Percentiles rank a stretch among this genome's conserved stretches.
These are phyloP conservation scores for Chaetodon trifascialis DNA, from an alignment of 2,113 vertebrate species.

Conservation along the genomic window DNA sequence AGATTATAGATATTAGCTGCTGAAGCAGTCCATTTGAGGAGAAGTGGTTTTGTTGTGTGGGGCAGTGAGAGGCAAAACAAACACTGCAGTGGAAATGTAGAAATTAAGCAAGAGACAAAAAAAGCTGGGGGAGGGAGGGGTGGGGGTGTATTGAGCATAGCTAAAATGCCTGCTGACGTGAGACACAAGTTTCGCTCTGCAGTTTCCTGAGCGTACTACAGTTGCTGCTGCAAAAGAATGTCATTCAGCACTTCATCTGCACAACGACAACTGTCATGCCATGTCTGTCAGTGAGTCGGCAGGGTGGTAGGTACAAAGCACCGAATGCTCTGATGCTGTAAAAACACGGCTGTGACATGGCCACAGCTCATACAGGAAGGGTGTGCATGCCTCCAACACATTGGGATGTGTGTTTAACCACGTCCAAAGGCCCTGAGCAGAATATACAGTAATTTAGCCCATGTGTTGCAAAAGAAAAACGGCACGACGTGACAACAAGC, in stretches of 20 bases:
- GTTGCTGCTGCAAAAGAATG: slow-evolving; percentile 55
- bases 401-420: neutral
- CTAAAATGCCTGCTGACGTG: slow-evolving; percentile 61
- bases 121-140: neutral
- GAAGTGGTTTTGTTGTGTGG: slow-evolving; percentile 8
- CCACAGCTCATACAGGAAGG: neutral
- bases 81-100: slow-evolving; percentile 24
- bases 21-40: neutral
- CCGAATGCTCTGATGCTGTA: slow-evolving; percentile 7
- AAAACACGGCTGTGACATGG: neutral
- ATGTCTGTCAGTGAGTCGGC: slow-evolving; percentile 29
- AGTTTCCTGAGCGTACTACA: slow-evolving; percentile 51
- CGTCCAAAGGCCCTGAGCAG: slow-evolving; percentile 2
- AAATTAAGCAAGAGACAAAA: slow-evolving; percentile 37
- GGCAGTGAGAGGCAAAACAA: slow-evolving; percentile 18
- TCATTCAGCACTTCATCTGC: slow-evolving; percentile 66
- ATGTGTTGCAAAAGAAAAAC: slow-evolving; percentile 31
- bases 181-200: slow-evolving; percentile 45
- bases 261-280: slow-evolving; percentile 40
- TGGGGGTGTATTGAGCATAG: slow-evolving; percentile 27
- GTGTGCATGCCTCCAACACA: neutral
- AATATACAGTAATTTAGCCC: neutral
- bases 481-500: slow-evolving; percentile 29
- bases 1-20: slow-evolving; percentile 11
- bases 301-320: slow-evolving; percentile 10